Evolutionary conservation across 2,113 vertebrate genomes (phyloP).

Genomic region (Acrocephalus arundinaceus): DNA sequence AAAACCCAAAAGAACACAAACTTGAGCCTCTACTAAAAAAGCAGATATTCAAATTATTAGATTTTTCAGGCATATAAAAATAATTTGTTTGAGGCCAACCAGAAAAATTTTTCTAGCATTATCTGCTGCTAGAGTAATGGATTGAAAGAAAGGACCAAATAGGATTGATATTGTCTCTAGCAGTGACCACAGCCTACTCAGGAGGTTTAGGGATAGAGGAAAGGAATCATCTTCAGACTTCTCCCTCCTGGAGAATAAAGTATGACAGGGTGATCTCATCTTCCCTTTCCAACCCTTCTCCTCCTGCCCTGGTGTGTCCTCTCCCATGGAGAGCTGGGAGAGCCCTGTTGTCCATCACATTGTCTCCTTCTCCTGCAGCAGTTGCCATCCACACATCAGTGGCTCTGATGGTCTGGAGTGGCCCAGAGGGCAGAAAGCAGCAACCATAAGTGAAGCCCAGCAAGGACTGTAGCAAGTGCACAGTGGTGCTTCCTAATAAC

Average conservation of each 20-base stretch:
- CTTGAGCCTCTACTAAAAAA: neutral
- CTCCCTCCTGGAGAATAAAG: neutral
- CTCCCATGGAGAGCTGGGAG: neutral
- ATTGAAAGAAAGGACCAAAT: neutral
- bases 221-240: neutral
- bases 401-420: neutral
- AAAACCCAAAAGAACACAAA: neutral
- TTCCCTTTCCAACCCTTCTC: neutral
- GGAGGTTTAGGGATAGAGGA: neutral
- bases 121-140: neutral
- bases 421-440: neutral
- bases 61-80: neutral
- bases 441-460: neutral
- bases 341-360: rapidly evolving
- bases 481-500: neutral
- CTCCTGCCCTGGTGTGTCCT: neutral
- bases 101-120: neutral
- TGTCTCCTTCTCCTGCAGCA: neutral
- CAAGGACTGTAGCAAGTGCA: neutral
- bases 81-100: neutral
- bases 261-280: neutral
- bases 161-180: neutral
- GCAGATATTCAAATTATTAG: neutral
- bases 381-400: no score
- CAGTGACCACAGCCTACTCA: neutral